Evolutionary conservation across 2,888 invertebrate genomes (phyloP).

Genomic region (Eumacrocentrus americanus): DNA sequence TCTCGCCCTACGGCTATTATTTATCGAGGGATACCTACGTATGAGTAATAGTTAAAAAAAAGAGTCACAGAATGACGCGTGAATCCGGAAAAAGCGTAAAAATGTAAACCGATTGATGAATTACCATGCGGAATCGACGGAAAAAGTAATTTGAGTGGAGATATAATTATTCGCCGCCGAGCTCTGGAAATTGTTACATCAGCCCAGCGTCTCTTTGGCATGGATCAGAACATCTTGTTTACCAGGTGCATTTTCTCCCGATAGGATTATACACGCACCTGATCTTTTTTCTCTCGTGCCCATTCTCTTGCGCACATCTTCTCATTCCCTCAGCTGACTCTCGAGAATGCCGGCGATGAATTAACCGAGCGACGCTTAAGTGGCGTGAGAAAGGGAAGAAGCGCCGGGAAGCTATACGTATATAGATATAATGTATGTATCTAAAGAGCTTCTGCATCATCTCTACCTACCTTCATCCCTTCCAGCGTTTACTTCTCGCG

Average conservation of each 20-base stretch:
- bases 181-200: too few relatives aligned
- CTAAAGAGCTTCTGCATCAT: background rate
- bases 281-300: constrained; percentile 5
- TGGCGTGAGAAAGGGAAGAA: constrained; percentile 24
- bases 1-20: too few relatives aligned
- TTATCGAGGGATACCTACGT: too few relatives aligned
- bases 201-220: too few relatives aligned
- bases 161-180: too few relatives aligned
- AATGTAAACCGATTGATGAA: too few relatives aligned
- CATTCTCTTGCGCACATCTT: background rate
- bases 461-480: background rate
- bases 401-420: background rate
- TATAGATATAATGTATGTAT: constrained; percentile 4
- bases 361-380: constrained; percentile 30
- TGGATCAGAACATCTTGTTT: constrained; percentile 24
- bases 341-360: constrained; percentile 26
- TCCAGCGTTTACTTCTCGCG: background rate
- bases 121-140: too few relatives aligned
- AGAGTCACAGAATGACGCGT: too few relatives aligned
- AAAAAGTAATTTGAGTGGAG: too few relatives aligned
- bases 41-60: too few relatives aligned
- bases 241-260: constrained; percentile 26
- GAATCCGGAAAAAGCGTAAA: too few relatives aligned
- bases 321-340: background rate
- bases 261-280: background rate